phyloP scores from a whole-genome alignment of 2,888 invertebrate genomes.

The Eretmocerus hayati region DNA sequence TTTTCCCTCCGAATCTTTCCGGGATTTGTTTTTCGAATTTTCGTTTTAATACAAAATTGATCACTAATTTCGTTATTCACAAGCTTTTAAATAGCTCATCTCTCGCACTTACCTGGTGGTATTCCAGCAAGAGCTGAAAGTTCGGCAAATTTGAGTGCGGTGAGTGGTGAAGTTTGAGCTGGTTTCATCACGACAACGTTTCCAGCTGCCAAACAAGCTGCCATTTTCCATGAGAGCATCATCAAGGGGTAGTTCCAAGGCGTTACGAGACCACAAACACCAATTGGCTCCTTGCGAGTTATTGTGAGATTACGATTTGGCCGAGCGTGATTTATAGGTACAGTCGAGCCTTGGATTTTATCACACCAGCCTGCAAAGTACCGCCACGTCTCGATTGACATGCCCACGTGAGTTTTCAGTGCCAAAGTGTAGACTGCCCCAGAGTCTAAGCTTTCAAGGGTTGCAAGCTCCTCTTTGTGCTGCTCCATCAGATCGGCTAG shows the following conservation, averaged over 20 bases:
- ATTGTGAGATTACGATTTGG: conserved; percentile 85
- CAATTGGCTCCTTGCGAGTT: conserved; percentile 86
- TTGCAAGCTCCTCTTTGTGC: conserved; percentile 90
- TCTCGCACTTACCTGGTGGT: conserved; percentile 56
- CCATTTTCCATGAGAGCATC: conserved; percentile 99
- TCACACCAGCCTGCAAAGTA: conserved; percentile 98
- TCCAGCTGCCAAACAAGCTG: conserved; percentile 92
- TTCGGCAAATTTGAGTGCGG: conserved; percentile 93
- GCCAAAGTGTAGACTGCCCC: conserved; percentile 97
- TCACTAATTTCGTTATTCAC: no score
- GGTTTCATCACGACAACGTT: conserved; percentile 96
- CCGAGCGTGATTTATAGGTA: conserved; percentile 86
- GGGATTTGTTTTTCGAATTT: no score
- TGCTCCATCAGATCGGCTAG: conserved; percentile 92
- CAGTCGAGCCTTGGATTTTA: conserved; percentile 86
- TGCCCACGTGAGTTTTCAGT: conserved; percentile 91
- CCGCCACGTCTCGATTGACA: conserved; percentile 95
- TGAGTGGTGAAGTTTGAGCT: conserved; percentile 84
- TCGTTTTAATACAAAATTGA: no score
- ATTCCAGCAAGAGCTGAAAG: conserved; percentile 84
- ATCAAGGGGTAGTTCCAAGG: conserved; percentile 98
- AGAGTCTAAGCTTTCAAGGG: conserved; percentile 87
- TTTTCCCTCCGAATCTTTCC: no score
- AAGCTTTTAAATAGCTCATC: no score
- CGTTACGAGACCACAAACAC: conserved; percentile 86